Percentiles rank a stretch among this genome's conserved stretches.
Evolutionary conservation across 2,113 vertebrate genomes (phyloP).

Genomic region (Actinemys pallida): DNA sequence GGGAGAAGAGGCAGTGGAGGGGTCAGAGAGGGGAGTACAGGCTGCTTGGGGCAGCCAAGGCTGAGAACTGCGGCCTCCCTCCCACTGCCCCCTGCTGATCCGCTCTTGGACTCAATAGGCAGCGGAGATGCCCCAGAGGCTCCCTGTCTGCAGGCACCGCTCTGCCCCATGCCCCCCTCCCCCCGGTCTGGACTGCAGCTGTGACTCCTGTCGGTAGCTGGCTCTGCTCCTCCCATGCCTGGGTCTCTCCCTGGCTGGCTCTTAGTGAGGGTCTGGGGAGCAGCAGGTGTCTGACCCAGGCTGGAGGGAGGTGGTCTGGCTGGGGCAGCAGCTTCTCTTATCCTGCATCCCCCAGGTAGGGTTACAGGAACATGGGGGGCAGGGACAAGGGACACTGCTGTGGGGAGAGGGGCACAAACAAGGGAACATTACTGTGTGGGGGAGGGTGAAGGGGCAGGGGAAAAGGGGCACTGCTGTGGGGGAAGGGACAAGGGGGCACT

Average conservation of each 20-base stretch:
- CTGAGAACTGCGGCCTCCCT: accelerated
- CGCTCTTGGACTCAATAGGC: not conserved
- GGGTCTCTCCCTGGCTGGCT: not conserved
- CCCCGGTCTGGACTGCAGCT: accelerated
- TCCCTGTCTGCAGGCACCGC: not conserved
- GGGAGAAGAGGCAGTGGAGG: not conserved
- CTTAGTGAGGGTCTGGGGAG: not conserved
- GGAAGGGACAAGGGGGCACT: not conserved
- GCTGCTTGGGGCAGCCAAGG: not conserved
- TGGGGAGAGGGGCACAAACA: not conserved
- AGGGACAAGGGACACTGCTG: not conserved
- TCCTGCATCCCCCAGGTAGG: not conserved
- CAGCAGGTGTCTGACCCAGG: not conserved
- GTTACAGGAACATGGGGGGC: not conserved
- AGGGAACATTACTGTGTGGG: not conserved
- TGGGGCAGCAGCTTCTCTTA: not conserved
- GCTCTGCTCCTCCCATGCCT: not conserved
- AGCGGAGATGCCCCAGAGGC: accelerated
- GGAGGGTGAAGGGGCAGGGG: not conserved
- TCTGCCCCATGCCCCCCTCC: not conserved
- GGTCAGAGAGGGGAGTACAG: not conserved
- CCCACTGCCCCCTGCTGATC: accelerated
- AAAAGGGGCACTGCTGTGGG: not conserved
- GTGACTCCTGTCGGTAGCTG: not conserved
- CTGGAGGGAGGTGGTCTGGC: not conserved